These are phyloP conservation scores for Acrocephalus scirpaceus DNA, from an alignment of 2,797 vertebrate genomes.

Conservation along the genomic window DNA sequence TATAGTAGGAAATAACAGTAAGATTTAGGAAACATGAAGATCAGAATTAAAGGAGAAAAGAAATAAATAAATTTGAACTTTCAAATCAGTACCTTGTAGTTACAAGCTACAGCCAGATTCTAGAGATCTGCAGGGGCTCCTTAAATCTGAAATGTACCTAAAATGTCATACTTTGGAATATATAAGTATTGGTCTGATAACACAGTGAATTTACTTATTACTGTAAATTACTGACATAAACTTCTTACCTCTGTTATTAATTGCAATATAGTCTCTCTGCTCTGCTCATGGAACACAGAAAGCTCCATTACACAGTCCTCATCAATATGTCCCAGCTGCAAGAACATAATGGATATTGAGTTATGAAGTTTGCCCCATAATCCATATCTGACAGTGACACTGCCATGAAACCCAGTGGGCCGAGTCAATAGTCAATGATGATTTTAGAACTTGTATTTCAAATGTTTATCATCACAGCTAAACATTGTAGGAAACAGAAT, in stretches of 20 bases:
- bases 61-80: background rate
- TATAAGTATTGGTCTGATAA: background rate
- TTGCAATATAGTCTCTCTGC: constrained; percentile 79
- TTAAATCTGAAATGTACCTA: background rate
- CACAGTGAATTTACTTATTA: background rate
- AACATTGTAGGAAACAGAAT: background rate
- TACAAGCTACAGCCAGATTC: background rate
- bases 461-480: background rate
- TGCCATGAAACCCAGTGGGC: background rate
- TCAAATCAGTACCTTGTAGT: background rate
- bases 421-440: background rate
- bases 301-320: constrained; percentile 93
- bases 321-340: constrained; percentile 86
- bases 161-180: background rate
- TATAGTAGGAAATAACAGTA: background rate
- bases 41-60: background rate
- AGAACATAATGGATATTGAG: background rate
- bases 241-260: constrained; percentile 87
- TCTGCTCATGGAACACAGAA: constrained; percentile 85
- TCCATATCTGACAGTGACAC: background rate
- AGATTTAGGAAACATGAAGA: background rate
- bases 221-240: background rate
- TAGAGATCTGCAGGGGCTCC: background rate
- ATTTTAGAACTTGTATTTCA: background rate
- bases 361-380: background rate